Conservation (phyloP, 2,888 invertebrate species). For the Elgonia sp. region DNA sequence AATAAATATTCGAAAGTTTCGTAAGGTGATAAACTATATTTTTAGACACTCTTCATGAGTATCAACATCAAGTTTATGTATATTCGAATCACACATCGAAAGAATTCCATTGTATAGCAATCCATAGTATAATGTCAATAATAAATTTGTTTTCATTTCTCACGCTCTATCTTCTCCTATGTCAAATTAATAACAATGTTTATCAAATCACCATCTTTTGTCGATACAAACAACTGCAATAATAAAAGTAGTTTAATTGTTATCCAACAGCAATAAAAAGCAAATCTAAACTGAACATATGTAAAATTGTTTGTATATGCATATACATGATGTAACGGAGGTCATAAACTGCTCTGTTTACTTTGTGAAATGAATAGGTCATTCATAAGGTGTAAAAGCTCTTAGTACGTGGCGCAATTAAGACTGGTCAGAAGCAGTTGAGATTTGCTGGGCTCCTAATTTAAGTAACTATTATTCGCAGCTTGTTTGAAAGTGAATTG, state of each 20-base stretch:
- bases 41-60: slow-evolving; percentile 43
- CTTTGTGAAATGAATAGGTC: slow-evolving; percentile 53
- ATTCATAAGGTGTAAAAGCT: slow-evolving; percentile 19
- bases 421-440: background rate
- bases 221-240: too few relatives aligned
- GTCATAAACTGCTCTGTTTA: slow-evolving; percentile 62
- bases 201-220: background rate
- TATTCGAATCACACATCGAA: background rate
- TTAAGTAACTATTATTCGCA: background rate
- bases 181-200: background rate
- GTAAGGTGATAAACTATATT: slow-evolving; percentile 37
- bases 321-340: slow-evolving; percentile 45
- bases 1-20: slow-evolving; percentile 63
- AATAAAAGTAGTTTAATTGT: too few relatives aligned
- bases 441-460: slow-evolving; percentile 4
- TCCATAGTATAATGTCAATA: background rate
- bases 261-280: background rate
- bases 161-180: background rate
- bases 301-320: slow-evolving; percentile 10
- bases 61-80: slow-evolving; percentile 18
- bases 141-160: background rate
- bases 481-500: background rate
- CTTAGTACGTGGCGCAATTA: background rate
- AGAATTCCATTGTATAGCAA: slow-evolving; percentile 26
- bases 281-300: background rate